Base-by-base conservation (phyloP, 2,888 invertebrate genomes). In the Chloromyia formosa region DNA sequence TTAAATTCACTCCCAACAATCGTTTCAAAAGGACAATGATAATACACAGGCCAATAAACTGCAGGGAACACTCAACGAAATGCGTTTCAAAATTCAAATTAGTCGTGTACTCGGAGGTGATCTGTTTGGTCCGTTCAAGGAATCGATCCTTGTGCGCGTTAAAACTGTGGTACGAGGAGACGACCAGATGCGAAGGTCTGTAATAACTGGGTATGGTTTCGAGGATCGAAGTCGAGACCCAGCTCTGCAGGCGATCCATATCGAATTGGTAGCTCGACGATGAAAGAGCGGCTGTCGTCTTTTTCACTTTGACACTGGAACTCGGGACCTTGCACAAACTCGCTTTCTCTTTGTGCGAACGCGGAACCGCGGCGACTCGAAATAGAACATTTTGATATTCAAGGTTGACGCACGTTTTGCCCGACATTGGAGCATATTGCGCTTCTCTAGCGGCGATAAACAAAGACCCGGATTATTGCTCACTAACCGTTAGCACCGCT, bases 1-100 rank as follows among this genome's bases (percentile, higher is more conserved):
- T 45, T 22, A 76, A 61, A 18, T 74, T 66, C n/a, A 77, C 35
- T 16, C 75, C 75, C 27, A 75, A 61, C 54, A 68, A 71, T 7
- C 71, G 72, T 40, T 72, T 73, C 20, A 78, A 42, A 3, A 77
- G 42, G n/a, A 75, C 68, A 18, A 75, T 27, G 1, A 76, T 14
- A 35, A 75, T 71, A 27, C 75, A 45, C 12, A 78, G 69, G 23
- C 75, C 71, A n/a, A 71, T 35, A 14, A 78, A n/a, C 45, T 78
- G 76, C 1, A 76, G 42, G 22, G 61, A 22, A 61, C 76, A 77
- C 16, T 66, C 72, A 2, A 74, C 66, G 22, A 77, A 54, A 61
- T 77, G 77, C 53, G 20, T 23, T 56, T n/a, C 73, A 45, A 73
- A 49, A 56, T 68, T 61, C 10, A 20, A 18, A 10, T 64, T n/a